Base-by-base conservation (phyloP, 2,888 invertebrate genomes). In the Parnassius smintheus region DNA sequence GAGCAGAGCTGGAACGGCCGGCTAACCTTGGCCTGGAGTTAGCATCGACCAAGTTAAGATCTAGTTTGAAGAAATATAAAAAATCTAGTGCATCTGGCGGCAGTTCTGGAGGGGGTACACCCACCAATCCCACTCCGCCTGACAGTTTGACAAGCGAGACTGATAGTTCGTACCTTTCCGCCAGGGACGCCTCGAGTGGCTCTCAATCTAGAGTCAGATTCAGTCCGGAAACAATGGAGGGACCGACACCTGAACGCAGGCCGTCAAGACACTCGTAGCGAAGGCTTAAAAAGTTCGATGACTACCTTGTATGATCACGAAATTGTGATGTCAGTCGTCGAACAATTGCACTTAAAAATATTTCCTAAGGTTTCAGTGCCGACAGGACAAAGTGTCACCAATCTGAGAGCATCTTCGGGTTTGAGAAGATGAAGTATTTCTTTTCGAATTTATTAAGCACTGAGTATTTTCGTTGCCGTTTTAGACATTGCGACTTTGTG, bases 151-250 rank as follows among this genome's bases (percentile, higher is more conserved):
- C 96, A 0, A 96, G 96, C 75, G 98, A 98, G 73, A 89, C 90
- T 35, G 97, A 97, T 77, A 96, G 96, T 75, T 96, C 96, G 52
- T 98, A 97, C 82, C 94, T 96, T 71, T 97, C 97, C 9, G 97
- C 97, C 18, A 93, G 96, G 75, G 96, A 96, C 75, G 94, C 93
- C 0, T 93, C 94, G 12, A 92, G 94, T 65, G 94, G 94, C 41
- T 95, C 95, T n/a, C 94, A 94, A 66, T 94, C 94, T 49, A 91
- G 96, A 12, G 96, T 95, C 64, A 92, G 95, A 63, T 96, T 96
- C 85, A 96, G 96, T 56, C 96, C 97, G 0, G 95, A 95, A 58
- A 93, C 95, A 0, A 83, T 95, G 75, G 89, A 95, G 70, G 95
- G 65, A 9, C 61, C 56, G 12, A 61, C 66, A 12, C 12, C 13